Evolutionary conservation across 2,888 invertebrate species (phyloP).

Genomic region (Yponomeuta plumbellus): DNA sequence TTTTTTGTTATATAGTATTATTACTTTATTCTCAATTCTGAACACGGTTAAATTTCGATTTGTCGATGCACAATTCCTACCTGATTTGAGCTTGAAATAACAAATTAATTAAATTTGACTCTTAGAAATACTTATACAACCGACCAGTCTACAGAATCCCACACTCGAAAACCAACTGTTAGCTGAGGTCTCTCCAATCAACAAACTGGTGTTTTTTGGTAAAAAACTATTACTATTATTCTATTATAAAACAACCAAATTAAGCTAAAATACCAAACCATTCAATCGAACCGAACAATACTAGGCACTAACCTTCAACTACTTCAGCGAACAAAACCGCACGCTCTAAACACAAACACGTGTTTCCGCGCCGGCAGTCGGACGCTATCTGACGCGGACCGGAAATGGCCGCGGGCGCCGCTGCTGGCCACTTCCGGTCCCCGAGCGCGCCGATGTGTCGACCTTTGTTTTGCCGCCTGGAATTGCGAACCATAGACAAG

Average conservation of each 20-base stretch:
- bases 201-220: too few relatives aligned
- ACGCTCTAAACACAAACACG: constrained; percentile 3
- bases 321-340: background rate
- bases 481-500: background rate
- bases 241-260: too few relatives aligned
- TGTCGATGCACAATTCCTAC: too few relatives aligned
- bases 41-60: too few relatives aligned
- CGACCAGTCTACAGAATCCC: too few relatives aligned
- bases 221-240: too few relatives aligned
- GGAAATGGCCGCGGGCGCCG: constrained; percentile 12
- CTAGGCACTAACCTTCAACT: background rate
- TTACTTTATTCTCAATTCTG: too few relatives aligned
- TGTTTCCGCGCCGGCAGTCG: constrained; percentile 5
- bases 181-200: too few relatives aligned
- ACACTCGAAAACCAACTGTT: too few relatives aligned
- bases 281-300: background rate
- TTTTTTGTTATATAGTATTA: too few relatives aligned
- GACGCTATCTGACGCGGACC: constrained; percentile 12
- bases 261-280: background rate
- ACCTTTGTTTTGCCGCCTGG: background rate
- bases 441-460: background rate
- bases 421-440: constrained; percentile 12
- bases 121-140: background rate
- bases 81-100: too few relatives aligned
- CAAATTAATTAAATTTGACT: too few relatives aligned